phyloP scores from a whole-genome alignment of 1,140 invertebrate species.

The Cotesia vestalis region DNA sequence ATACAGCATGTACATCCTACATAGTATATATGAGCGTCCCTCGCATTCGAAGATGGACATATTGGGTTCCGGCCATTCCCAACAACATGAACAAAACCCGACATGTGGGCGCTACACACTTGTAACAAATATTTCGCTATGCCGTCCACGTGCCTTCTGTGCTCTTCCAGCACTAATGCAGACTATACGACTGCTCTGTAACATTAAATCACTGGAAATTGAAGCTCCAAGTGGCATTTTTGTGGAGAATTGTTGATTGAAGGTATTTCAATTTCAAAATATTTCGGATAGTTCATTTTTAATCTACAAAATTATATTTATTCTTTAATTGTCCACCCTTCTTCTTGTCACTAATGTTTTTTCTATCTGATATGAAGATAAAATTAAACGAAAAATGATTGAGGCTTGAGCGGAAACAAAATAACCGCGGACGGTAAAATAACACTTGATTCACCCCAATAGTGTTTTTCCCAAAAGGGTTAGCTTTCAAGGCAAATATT shows the following conservation, averaged over 20 bases:
- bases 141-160: conserved; percentile 16
- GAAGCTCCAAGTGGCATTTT: conserved; percentile 4
- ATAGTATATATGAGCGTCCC: conserved; percentile 20
- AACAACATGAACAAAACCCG: conserved; percentile 9
- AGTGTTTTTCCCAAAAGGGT: conserved; percentile 27
- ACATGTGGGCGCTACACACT: conserved; percentile 1
- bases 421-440: background rate
- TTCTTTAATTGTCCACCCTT: background rate
- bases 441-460: conserved; percentile 22
- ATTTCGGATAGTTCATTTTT: background rate
- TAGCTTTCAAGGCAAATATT: conserved; percentile 33
- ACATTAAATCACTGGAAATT: conserved; percentile 2
- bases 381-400: background rate
- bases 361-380: background rate
- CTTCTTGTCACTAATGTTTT: background rate
- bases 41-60: conserved; percentile 53
- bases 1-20: background rate
- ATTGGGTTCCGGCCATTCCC: conserved; percentile 42
- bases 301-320: too few relatives aligned
- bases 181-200: background rate
- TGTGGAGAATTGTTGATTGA: background rate
- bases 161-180: background rate
- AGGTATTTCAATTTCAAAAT: background rate
- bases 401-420: too few relatives aligned
- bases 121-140: conserved; percentile 26